Evolutionary conservation across 2,113 vertebrate species (phyloP), one percentile per base, ranked within the genome.

Genomic region (Turdus rufiventris): DNA sequence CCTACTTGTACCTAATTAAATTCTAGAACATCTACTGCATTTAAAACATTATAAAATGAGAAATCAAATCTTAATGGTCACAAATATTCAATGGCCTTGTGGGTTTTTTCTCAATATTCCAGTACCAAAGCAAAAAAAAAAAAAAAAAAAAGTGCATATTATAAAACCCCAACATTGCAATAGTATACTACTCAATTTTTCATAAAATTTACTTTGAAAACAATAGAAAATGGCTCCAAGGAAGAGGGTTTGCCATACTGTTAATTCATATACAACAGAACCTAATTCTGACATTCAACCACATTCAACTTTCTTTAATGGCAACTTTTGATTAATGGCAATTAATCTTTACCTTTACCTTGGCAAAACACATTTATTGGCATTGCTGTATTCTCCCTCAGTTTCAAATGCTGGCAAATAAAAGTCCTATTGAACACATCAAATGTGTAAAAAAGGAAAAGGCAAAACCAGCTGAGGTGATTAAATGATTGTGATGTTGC

Each of bases 21-120:
- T 94, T 96, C 94, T 93, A 97, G 88, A 96, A 94, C 75, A 84
- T 53, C 94, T 97, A 91, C 77, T 82, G 51, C 56, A 94, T 96
- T 97, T 91, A 94, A 94, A 94, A 95, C 67, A 96, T 89, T 91
- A 83, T 60, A 89, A 97, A 95, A 94, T 67, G 61, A 96, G 78
- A 94, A 91, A 89, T 88, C 68, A 88, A 79, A 94, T 87, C 47
- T 77, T 70, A 82, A 93, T 50, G 45, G 70, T 89, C 85, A 78
- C 63, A 92, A 92, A 70, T 93, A 88, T 91, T 80, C 42, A 74
- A 43, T 63, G 83, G 65, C 51, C 86, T 77, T 74, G 68, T 65
- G 80, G n/a, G 51, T 58, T 84, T 75, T 29, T 58, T n/a, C 68
- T 95, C 93, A 79, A 92, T 48, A 95, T 89, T 95, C 79, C 91